Percentiles rank a stretch among this genome's conserved stretches.
Conservation (phyloP, 2,888 invertebrate species). For the Nysson spinosus region DNA sequence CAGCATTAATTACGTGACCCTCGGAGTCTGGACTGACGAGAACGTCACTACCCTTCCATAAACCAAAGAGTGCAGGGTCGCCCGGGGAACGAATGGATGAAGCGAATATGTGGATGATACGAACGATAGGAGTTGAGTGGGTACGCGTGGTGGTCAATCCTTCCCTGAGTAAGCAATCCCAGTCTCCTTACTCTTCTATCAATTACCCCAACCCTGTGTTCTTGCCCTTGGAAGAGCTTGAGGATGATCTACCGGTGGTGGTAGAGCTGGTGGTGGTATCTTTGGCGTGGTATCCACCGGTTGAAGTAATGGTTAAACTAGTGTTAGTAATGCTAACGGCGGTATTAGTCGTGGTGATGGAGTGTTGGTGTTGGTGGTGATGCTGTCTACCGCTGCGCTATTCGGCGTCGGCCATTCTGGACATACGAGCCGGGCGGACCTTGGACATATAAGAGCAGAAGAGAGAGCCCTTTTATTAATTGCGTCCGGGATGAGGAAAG, state of each 20-base stretch:
- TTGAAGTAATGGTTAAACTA: background rate
- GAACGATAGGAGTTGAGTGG: conserved; percentile 55
- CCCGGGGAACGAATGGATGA: conserved; percentile 13
- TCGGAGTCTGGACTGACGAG: conserved; percentile 48
- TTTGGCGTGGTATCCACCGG: background rate
- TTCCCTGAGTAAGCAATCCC: conserved; percentile 68
- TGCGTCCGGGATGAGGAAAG: conserved; percentile 53
- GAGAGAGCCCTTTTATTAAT: conserved; percentile 65
- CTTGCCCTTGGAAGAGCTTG: conserved; percentile 9
- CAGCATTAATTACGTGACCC: conserved; percentile 69
- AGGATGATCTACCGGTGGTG: conserved; percentile 15
- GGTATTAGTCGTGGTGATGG: background rate
- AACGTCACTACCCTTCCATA: conserved; percentile 31
- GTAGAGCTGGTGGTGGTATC: conserved; percentile 11
- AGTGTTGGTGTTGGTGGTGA: conserved; percentile 19
- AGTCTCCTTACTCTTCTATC: conserved; percentile 61
- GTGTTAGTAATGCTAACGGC: background rate
- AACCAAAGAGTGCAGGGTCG: conserved; percentile 37
- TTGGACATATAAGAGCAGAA: conserved; percentile 23
- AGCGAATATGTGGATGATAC: conserved; percentile 33
- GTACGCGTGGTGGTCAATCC: conserved; percentile 66
- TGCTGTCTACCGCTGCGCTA: conserved; percentile 33
- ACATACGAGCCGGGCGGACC: conserved; percentile 26
- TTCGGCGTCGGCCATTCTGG: conserved; percentile 38
- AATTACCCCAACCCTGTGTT: conserved; percentile 63